Percentiles rank a stretch among this genome's conserved stretches.
Evolutionary conservation across 1,140 invertebrate species (phyloP).

Genomic region (Cyrtorhinus lividipennis): DNA sequence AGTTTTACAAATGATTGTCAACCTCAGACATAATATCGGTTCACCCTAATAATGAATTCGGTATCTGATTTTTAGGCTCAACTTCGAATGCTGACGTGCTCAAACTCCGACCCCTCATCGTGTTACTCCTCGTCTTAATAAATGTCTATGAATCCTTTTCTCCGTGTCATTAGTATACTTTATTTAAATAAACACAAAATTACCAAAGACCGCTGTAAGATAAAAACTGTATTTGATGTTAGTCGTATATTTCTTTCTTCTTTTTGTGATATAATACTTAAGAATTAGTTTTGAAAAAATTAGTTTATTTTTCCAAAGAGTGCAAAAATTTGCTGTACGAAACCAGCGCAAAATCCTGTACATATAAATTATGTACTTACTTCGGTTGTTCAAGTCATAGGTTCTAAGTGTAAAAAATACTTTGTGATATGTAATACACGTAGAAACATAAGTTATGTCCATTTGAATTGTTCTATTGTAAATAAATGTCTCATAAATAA

Average conservation of each 20-base stretch:
- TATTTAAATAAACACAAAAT: not conserved
- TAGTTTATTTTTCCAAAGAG: conserved; percentile 1
- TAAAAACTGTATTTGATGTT: not conserved
- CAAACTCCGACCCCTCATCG: not conserved
- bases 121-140: not conserved
- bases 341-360: not conserved
- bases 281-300: not conserved
- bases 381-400: not conserved
- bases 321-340: not conserved
- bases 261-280: conserved; percentile 1
- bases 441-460: not conserved
- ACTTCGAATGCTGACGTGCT: not conserved
- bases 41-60: too few species aligned
- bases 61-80: not conserved
- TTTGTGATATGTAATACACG: too few species aligned
- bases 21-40: too few species aligned
- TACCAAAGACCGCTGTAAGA: not conserved
- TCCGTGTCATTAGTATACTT: too few species aligned
- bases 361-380: not conserved
- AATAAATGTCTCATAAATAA: not conserved
- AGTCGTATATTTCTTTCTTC: not conserved
- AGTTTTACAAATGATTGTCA: too few species aligned
- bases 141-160: too few species aligned
- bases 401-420: not conserved
- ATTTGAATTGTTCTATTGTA: not conserved